Base-by-base conservation (phyloP, 2,888 invertebrate genomes). In the Halictus ligatus region DNA sequence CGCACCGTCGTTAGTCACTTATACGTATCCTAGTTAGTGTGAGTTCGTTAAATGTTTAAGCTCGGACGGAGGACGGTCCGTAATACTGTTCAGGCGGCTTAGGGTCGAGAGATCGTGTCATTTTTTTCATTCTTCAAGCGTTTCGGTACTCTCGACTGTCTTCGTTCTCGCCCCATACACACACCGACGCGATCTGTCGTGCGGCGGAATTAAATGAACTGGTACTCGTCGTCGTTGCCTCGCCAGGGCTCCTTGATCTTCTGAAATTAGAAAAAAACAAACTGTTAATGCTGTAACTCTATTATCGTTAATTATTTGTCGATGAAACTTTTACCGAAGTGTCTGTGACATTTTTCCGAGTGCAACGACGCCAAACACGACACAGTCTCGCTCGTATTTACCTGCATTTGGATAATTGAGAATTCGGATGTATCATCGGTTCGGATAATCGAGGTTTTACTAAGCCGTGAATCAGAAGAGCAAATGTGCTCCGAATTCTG, bases 31-130 rank as follows among this genome's bases (percentile, higher is more conserved):
- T 84, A 80, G 67, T 71, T 85, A 67, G 85, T 83, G 58, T 80
- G 79, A 85, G 85, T 90, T 86, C 78, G 48, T 78, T 84, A 88
- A 83, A 88, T 89, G 67, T 90, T 89, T 86, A 91, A 92, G 89
- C 89, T 92, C 91, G 90, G 90, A 92, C 87, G 91, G 92, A 91
- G 89, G 90, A 89, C 86, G 81, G 87, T 91, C 92, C 92, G 92
- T 93, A 93, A 91, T 93, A 93, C 92, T 92, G 93, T 91, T 89
- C 87, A 83, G 90, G 91, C 90, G 87, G 82, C 86, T 89, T 90
- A 84, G 85, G 74, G 86, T 85, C 80, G 86, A 89, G 92, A 89
- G 89, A 76, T 83, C 75, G 48, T 81, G 18, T 73, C 35, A 71
- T 72, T 78, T 40, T 71, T 35, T 35, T 82, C 78, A 25, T 77